Base-by-base conservation (phyloP, 53 echinoderm and acorn worm species). In the Crossaster papposus region DNA sequence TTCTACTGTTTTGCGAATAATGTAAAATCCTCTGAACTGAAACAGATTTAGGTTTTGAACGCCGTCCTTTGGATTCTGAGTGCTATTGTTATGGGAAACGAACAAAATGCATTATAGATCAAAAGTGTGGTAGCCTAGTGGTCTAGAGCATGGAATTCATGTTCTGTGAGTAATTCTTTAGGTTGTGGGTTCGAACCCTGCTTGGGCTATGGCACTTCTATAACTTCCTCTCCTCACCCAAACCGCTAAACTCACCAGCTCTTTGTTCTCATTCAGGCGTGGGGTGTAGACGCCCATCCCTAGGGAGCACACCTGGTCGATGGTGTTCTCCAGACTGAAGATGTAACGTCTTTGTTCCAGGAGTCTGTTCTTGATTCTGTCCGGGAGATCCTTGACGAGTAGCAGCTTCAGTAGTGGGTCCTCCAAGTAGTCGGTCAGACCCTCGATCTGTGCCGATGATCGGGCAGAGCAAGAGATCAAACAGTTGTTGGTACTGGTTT, bases 321-420 rank as follows among this genome's bases (percentile, higher is more conserved):
- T 13, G 36, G 24, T 64, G 14, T 23, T 38, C 26, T 85, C 24
- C n/a, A 91, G 54, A 32, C 33, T 26, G 70, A 50, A 55, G 54
- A 90, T 36, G 33, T 93, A 93, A 30, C 79, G 53, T 37, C 93
- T 79, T 22, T 89, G 79, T 35, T 86, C 55, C 14, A 90, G 64
- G 26, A 93, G 36, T 24, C 79, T 73, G 23, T 54, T 84, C 6
- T 81, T 51, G 2, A 93, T 64, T 10, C 54, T 37, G 12, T 15
- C n/a, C 15, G 93, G 93, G 32, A 90, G 68, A n/a, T 90, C 68
- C 28, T 84, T 83, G 79, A 90, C 37, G 36, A 90, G 86, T 14
- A 70, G 78, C 30, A 90, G 80, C 22, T 55, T 52, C 37, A 79
- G 82, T 34, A 85, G 2, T 17, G 93, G 93, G 63, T 93, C 79